A percentile compares a stretch with the other conserved stretches of the same genome.
Conservation (phyloP, 2,888 invertebrate species). For the Diarsia brunnea region DNA sequence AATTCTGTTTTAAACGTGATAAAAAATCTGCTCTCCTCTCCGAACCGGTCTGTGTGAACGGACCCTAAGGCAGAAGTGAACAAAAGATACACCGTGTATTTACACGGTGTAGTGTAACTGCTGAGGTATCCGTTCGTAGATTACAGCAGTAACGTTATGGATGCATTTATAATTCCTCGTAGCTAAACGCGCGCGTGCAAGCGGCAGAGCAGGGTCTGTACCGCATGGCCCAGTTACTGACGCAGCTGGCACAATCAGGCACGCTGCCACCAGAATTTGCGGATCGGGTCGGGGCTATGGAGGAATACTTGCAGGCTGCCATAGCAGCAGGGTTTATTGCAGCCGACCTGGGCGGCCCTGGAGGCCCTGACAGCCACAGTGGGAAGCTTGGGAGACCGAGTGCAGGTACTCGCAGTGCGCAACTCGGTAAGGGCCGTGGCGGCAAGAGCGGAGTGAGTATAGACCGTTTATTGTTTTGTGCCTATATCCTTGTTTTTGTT, state of each 20-base stretch:
- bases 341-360: background rate
- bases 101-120: background rate
- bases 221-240: conserved; percentile 1
- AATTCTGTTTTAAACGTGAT: no score
- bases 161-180: background rate
- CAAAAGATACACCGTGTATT: no score
- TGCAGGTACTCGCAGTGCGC: no score
- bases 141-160: background rate
- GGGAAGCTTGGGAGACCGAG: no score
- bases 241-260: conserved; percentile 1
- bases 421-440: no score
- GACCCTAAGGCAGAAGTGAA: background rate
- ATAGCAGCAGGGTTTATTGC: background rate
- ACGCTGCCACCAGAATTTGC: background rate
- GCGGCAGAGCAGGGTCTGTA: background rate
- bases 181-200: conserved; percentile 3
- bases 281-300: background rate
- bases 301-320: background rate
- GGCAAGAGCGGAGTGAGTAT: no score
- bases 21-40: no score
- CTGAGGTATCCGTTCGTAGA: background rate
- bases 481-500: no score
- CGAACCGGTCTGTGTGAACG: no score
- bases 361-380: no score
- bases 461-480: no score